Base-by-base conservation (phyloP, 2,113 vertebrate species). In the Mesoclemmys tuberculata region DNA sequence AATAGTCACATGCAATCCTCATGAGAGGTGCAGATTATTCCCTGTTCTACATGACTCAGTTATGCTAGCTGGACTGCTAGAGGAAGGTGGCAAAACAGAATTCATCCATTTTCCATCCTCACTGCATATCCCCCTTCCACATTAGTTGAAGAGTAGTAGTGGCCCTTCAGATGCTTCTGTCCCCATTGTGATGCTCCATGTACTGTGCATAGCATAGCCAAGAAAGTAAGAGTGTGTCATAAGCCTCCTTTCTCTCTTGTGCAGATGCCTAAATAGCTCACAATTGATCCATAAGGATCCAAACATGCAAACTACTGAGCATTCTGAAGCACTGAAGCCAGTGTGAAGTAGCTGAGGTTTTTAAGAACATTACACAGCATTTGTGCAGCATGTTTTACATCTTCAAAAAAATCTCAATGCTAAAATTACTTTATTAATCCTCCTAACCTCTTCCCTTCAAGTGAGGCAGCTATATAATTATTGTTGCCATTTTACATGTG, bases 11-110 rank as follows among this genome's bases (percentile, higher is more conserved):
- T 84, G 16, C n/a, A 5, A 38, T 19, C 1, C 31, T 6, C 78
- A 78, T 61, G 95, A 52, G 13, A 27, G 26, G 55, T 52, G 7
- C 1, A 61, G 18, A 35, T 52, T 2, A 89, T 44, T 27, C 0
- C 31, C 31, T 35, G 48, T 19, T 51, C 18, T 31, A 6, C 48
- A 51, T 49, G 46, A 16, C 31, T 2, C 48, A 68, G 77, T 41
- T 21, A 22, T 5, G 0, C 31, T 35, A 19, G 6, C 22, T 51
- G 12, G 3, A 18, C 5, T 22, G 1, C 52, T 55, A 27, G 10
- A 41, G 16, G 38, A 6, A 38, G n/a, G n/a, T 71, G n/a, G 19
- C 9, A 18, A 38, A 71, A 71, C 64, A 71, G 19, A 71, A 38
- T 38, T 38, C n/a, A 38, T 8, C 8, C 35, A 71, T 8, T 71